Base-by-base conservation (phyloP, 1,140 invertebrate genomes). In the Acromyrmex echinatior region DNA sequence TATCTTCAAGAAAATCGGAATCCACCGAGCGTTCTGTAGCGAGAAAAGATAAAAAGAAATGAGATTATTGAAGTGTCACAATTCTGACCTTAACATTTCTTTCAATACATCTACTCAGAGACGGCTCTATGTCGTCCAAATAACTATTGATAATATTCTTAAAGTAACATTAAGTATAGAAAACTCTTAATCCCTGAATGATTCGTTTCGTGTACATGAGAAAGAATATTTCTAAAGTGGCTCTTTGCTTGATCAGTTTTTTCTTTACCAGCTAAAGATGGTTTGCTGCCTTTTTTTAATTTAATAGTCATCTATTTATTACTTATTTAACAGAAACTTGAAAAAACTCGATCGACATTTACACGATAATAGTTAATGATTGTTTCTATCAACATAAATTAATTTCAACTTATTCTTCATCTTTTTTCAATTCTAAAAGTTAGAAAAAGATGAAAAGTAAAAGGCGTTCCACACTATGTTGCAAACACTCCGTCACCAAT, bases 41-140 rank as follows among this genome's bases (percentile, higher is more conserved):
- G 53, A 82, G 12, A 4, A 45, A 49, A 82, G 53, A 82, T 73
- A 82, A 60, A 71, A 28, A 16, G 2, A 82, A 58, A 3, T 25
- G n/a, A 53, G 6, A 73, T 82, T 82, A 82, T 73, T 56, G 7
- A 10, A 62, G 16, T 82, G 53, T 49, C 68, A 74, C 7, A 74
- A 0, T 1, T 0, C 31, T 73, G 56, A 74, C 68, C 68, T 82
- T 18, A 56, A 39, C 12, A 51, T 74, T 82, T 74, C 49, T 60
- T 5, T 60, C 53, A 74, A 74, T 62, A 28, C 35, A 73, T 60
- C 18, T 45, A 60, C 62, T 62, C 53, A 58, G 3, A 35, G 31
- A 35, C 31, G 18, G 16, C 18, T 14, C 12, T n/a, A 12, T 58
- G 7, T 0, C n/a, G 16, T 28, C 10, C 12, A 14, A 60, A 60